phyloP scores from a whole-genome alignment of 35 echinoderm and acorn worm species.

The Nesometra sesokonis region DNA sequence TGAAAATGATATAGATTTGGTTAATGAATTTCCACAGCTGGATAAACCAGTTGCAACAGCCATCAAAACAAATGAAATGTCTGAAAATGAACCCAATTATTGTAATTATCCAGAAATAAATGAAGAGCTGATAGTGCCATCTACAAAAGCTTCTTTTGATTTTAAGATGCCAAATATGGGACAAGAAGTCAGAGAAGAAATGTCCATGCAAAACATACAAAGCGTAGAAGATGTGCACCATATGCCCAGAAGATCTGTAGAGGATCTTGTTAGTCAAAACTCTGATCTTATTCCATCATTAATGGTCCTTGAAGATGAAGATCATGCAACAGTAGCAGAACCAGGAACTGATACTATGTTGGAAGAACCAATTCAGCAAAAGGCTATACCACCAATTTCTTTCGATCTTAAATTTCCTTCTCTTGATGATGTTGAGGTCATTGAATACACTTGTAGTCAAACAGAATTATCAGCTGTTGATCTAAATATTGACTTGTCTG shows the following conservation, averaged over 20 bases:
- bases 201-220: not conserved
- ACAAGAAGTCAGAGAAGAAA: not conserved
- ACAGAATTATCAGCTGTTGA: not conserved
- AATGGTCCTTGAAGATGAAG: not conserved
- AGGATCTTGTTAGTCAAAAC: not conserved
- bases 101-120: not conserved
- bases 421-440: not conserved
- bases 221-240: not conserved
- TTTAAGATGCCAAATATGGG: not conserved
- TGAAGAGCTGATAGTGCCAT: not conserved
- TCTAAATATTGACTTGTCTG: not conserved
- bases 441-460: not conserved
- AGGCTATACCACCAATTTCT: not conserved
- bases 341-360: not conserved
- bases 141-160: not conserved
- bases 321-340: not conserved
- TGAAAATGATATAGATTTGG: too few species aligned
- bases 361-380: not conserved
- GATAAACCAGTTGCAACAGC: too few species aligned
- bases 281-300: not conserved
- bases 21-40: too few species aligned
- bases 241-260: not conserved
- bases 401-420: not conserved
- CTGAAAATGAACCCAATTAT: not conserved
- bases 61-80: too few species aligned